phyloP scores from a whole-genome alignment of 2,797 vertebrate species.

The Tinamus major region DNA sequence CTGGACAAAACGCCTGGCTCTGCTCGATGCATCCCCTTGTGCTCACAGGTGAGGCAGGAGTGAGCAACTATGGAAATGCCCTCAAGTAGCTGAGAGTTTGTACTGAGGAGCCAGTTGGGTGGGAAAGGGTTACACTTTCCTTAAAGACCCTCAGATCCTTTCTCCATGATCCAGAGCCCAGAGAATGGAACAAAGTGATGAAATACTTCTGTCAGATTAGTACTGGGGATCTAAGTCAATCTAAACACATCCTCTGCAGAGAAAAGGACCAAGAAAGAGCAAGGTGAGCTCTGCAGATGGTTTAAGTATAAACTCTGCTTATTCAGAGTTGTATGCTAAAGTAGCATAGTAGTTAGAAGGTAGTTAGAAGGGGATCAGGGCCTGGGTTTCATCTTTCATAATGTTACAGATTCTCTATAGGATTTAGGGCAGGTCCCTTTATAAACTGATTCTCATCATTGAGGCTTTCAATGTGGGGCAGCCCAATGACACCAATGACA shows the following conservation, averaged over 20 bases:
- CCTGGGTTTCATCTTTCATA: neutral
- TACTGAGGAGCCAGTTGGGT: neutral
- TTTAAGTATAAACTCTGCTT: neutral
- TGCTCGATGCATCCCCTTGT: neutral
- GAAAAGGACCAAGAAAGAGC: neutral
- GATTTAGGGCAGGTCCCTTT: neutral
- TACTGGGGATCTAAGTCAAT: neutral
- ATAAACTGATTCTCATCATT: neutral
- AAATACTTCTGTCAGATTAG: neutral
- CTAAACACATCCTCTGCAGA: neutral
- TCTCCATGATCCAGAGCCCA: neutral
- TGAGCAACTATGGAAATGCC: neutral
- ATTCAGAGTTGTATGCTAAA: neutral
- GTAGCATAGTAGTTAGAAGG: neutral
- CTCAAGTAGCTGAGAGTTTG: neutral
- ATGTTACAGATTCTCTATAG: rapidly evolving
- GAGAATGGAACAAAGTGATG: neutral
- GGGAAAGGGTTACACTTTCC: neutral
- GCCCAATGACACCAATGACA: neutral
- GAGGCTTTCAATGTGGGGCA: neutral
- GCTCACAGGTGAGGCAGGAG: neutral
- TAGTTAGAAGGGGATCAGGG: neutral
- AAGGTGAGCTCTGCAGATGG: neutral
- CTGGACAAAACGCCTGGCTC: neutral
- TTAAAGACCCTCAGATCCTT: neutral